Base-by-base conservation (phyloP, 2,113 vertebrate species). In the Edolisoma coerulescens region DNA sequence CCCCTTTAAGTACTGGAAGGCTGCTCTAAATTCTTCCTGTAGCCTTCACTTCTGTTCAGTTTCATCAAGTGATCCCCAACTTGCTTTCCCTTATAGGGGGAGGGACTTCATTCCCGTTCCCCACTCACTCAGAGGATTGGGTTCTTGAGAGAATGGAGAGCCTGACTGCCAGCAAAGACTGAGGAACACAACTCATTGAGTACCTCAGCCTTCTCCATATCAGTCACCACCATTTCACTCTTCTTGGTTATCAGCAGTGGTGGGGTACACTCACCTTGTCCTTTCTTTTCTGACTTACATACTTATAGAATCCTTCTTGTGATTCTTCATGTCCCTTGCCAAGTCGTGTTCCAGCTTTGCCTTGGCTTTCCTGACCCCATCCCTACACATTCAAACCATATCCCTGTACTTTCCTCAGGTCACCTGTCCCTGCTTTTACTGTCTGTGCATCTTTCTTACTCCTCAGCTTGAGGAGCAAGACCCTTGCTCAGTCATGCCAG, bases 161-260 rank as follows among this genome's bases (percentile, higher is more conserved):
- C 39, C n/a, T 68, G 61, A 68, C 39, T 75, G n/a, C 20, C 21
- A 19, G 21, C 20, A 35, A 47, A 61, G 39, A 32, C 39, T 68
- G 28, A 89, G 28, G 28, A 75, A 39, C 24, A 26, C 16, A 45
- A 22, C n/a, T 28, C 7, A 39, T 4, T 50, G 22, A 50, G 30
- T 61, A 52, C 35, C 45, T 63, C 45, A 82, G 28, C 45, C 3
- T 60, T 45, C 45, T 45, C 60, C 9, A 1, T 15, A 45, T 30
- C 23, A n/a, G 45, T 45, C 0, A 0, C 45, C 45, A 67, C 23
- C 16, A 28, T 37, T 67, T 74, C 39, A 59, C 10, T 11, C 32
- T 76, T 68, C 44, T 39, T 39, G 39, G 27, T 45, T 59, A 14
- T 45, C 0, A 0, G 9, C 0, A 0, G 11, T 26, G 11, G 12